Percentiles rank a stretch among this genome's conserved stretches.
phyloP scores from a whole-genome alignment of 2,113 vertebrate genomes.

The Corythornis vintsioides region DNA sequence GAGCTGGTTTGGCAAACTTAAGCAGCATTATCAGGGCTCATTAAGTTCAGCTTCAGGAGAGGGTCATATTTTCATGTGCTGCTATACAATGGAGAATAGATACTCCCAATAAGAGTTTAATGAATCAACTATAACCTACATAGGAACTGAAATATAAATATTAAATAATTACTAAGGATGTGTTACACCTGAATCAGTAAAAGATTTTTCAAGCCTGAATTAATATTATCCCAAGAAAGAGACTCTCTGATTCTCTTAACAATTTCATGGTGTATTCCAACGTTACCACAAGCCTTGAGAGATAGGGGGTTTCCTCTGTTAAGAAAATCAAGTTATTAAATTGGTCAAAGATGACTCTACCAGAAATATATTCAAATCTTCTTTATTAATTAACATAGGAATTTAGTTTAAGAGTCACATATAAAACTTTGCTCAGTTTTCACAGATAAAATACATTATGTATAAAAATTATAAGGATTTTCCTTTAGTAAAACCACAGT shows the following conservation, averaged over 20 bases:
- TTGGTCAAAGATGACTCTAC: conserved; percentile 64
- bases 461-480: conserved; percentile 30
- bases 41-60: neutral
- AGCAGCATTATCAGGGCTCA: neutral
- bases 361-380: conserved; percentile 62
- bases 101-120: neutral
- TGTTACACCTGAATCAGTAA: conserved; percentile 10
- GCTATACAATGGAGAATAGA: neutral
- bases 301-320: conserved; percentile 67
- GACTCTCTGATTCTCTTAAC: conserved; percentile 19
- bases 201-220: conserved; percentile 27
- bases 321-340: conserved; percentile 68
- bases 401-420: conserved; percentile 49
- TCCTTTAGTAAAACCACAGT: conserved; percentile 66
- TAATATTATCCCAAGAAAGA: conserved; percentile 5
- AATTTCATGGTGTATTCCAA: conserved; percentile 42
- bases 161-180: conserved; percentile 15
- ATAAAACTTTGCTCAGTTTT: conserved; percentile 31
- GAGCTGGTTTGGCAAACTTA: neutral
- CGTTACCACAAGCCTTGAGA: conserved; percentile 47
- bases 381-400: conserved; percentile 67
- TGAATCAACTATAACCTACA: neutral
- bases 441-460: conserved; percentile 51
- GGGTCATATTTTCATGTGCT: neutral
- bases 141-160: neutral